phyloP scores from a whole-genome alignment of 2,888 invertebrate genomes.

The Hipparchia semele region DNA sequence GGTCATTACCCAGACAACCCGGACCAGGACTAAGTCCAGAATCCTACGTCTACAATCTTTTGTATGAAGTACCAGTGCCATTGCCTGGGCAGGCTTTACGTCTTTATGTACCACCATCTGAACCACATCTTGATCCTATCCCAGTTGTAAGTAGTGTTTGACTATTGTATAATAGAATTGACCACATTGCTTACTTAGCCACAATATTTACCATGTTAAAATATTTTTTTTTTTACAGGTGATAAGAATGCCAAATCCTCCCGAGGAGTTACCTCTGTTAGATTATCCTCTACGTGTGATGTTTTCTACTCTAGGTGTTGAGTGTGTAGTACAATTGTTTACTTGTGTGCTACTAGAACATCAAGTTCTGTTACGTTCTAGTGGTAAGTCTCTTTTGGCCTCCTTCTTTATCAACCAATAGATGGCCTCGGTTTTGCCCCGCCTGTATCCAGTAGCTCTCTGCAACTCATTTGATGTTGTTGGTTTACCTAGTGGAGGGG shows the following conservation, averaged over 20 bases:
- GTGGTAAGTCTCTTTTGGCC: slow-evolving; percentile 82
- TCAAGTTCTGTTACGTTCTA: slow-evolving; percentile 96
- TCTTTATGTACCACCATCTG: slow-evolving; percentile 87
- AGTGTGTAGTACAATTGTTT: slow-evolving; percentile 95
- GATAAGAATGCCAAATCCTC: slow-evolving; percentile 89
- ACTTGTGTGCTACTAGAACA: slow-evolving; percentile 98
- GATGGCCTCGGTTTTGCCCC: too few species aligned
- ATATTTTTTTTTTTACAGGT: slow-evolving; percentile 63
- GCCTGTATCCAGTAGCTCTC: too few species aligned
- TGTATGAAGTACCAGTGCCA: slow-evolving; percentile 97
- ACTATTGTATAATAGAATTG: slow-evolving; percentile 3
- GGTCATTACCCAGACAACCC: slow-evolving; percentile 90
- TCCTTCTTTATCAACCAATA: too few species aligned
- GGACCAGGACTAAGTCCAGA: slow-evolving; percentile 92
- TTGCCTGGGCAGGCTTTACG: slow-evolving; percentile 94
- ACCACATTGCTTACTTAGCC: too few species aligned
- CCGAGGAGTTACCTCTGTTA: slow-evolving; percentile 95
- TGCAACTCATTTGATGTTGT: too few species aligned
- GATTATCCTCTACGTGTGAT: slow-evolving; percentile 96
- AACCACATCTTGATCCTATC: slow-evolving; percentile 86
- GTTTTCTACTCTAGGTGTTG: slow-evolving; percentile 94
- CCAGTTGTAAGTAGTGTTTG: slow-evolving; percentile 79
- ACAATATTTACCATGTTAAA: background rate
- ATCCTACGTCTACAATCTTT: slow-evolving; percentile 96
- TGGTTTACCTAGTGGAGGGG: too few species aligned